Evolutionary conservation across 1,140 invertebrate genomes (phyloP).

Genomic region (Drosophila bipectinata): DNA sequence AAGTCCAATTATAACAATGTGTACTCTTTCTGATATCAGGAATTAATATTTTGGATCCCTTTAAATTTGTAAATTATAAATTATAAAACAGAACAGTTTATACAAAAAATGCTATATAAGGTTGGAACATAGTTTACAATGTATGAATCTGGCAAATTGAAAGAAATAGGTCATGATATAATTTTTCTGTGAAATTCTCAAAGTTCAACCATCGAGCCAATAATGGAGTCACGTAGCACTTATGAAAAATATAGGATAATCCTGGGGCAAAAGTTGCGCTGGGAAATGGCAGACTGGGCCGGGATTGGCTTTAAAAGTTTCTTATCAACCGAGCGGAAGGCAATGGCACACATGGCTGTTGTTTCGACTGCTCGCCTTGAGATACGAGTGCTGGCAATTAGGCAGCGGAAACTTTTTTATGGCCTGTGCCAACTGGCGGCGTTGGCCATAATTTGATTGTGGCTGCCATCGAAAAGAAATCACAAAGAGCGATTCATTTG

Average conservation of each 20-base stretch:
- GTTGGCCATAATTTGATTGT: constrained; percentile 61
- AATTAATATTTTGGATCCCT: not conserved
- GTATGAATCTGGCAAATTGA: not conserved
- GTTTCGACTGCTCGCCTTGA: constrained; percentile 24
- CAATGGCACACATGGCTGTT: constrained; percentile 54
- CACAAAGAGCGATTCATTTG: constrained; percentile 60
- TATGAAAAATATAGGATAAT: constrained; percentile 80
- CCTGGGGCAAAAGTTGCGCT: constrained; percentile 50
- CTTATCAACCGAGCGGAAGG: constrained; percentile 39
- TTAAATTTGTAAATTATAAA: too few species aligned
- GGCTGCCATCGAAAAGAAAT: constrained; percentile 36
- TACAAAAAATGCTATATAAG: too few species aligned
- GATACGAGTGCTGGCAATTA: constrained; percentile 57
- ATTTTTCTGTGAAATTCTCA: too few species aligned
- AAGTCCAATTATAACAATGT: not conserved
- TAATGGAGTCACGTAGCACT: constrained; percentile 83
- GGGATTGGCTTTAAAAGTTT: constrained; percentile 69
- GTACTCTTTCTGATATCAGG: not conserved
- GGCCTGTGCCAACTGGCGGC: constrained; percentile 18
- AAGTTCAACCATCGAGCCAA: constrained; percentile 26
- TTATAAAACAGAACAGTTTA: too few species aligned
- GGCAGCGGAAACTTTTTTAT: constrained; percentile 65
- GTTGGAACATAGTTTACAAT: too few species aligned
- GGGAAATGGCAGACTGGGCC: constrained; percentile 11
- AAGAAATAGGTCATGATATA: not conserved